phyloP scores from a whole-genome alignment of 2,113 vertebrate species.

The Cephalophus harveyi region DNA sequence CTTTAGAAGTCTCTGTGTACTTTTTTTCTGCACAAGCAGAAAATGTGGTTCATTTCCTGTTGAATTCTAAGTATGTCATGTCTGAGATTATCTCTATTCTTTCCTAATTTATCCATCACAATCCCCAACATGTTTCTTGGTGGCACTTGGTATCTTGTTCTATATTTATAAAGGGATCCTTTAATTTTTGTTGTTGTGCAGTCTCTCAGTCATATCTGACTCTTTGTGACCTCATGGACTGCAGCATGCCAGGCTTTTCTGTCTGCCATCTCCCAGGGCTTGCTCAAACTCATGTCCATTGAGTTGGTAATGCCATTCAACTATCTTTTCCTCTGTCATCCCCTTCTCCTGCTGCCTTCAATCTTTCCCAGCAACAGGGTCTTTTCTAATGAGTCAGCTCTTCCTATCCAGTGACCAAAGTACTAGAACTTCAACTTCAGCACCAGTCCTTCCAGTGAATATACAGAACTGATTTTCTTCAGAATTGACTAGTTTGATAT shows the following conservation, averaged over 20 bases:
- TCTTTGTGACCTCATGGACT: background rate
- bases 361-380: background rate
- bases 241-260: background rate
- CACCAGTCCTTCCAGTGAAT: background rate
- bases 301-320: background rate
- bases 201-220: background rate
- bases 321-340: background rate
- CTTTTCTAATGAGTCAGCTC: background rate
- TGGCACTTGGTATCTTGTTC: background rate
- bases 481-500: background rate
- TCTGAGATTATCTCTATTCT: background rate
- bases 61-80: background rate
- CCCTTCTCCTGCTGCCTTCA: background rate
- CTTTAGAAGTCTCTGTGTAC: background rate
- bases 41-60: background rate
- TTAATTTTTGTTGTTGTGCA: background rate
- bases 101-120: background rate
- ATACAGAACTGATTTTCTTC: background rate
- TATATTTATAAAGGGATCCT: background rate
- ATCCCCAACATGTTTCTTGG: background rate
- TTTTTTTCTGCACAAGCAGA: background rate
- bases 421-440: background rate
- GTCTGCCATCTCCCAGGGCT: background rate
- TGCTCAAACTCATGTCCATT: background rate
- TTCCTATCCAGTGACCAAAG: background rate